phyloP scores from a whole-genome alignment of 2,888 invertebrate genomes.

The Oscheius sp. region DNA sequence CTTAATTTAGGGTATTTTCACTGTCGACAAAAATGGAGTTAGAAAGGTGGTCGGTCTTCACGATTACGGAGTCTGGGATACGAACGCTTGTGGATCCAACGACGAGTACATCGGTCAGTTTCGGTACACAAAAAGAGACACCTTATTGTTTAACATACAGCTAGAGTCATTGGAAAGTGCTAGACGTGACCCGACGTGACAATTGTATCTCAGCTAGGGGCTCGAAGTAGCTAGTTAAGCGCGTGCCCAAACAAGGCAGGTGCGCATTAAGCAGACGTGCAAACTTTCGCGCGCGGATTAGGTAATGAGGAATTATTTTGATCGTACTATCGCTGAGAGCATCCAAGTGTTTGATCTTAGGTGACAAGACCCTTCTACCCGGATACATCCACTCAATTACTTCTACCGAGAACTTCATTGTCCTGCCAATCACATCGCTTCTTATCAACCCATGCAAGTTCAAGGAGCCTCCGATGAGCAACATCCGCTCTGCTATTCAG shows the following conservation, averaged over 20 bases:
- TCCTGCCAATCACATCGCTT: slow-evolving; percentile 72
- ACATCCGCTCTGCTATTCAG: slow-evolving; percentile 65
- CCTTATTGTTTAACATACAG: slow-evolving; percentile 5
- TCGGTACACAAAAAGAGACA: neutral
- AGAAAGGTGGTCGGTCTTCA: slow-evolving; percentile 70
- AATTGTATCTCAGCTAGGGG: slow-evolving; percentile 35
- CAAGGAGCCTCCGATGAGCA: slow-evolving; percentile 71
- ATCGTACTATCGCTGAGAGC: slow-evolving; percentile 32
- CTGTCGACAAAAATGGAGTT: slow-evolving; percentile 67
- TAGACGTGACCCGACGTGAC: slow-evolving; percentile 35
- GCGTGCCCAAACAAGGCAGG: slow-evolving; percentile 33
- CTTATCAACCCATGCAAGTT: slow-evolving; percentile 73
- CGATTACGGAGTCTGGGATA: slow-evolving; percentile 71
- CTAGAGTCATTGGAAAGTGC: slow-evolving; percentile 25
- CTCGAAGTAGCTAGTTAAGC: slow-evolving; percentile 37
- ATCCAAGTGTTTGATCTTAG: slow-evolving; percentile 44
- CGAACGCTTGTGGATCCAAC: slow-evolving; percentile 68
- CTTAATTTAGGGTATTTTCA: slow-evolving; percentile 70
- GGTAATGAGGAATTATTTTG: slow-evolving; percentile 38
- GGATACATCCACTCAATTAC: slow-evolving; percentile 73
- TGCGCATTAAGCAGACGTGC: slow-evolving; percentile 28
- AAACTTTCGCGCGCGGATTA: slow-evolving; percentile 37
- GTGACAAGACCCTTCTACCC: slow-evolving; percentile 71
- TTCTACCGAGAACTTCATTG: slow-evolving; percentile 70
- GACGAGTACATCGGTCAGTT: slow-evolving; percentile 71